Evolutionary conservation across 2,888 invertebrate species (phyloP).

Genomic region (Acleris literana): DNA sequence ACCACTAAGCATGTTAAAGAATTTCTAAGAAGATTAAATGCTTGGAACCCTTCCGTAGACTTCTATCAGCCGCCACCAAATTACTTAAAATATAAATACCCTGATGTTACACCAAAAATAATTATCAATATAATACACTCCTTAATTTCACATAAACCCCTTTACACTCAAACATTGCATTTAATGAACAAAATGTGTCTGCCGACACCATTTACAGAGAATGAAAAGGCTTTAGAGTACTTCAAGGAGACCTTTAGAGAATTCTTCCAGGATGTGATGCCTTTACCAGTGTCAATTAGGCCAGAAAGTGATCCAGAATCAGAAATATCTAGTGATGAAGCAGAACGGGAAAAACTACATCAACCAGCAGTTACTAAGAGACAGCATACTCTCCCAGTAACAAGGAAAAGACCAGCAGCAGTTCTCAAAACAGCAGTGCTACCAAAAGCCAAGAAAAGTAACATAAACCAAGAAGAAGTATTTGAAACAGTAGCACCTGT

Average conservation of each 20-base stretch:
- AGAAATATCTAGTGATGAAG: constrained; percentile 73
- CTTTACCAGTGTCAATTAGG: constrained; percentile 43
- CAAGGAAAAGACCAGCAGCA: constrained; percentile 59
- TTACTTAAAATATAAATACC: constrained; percentile 91
- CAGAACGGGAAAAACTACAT: constrained; percentile 49
- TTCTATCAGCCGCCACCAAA: constrained; percentile 90
- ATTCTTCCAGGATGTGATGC: constrained; percentile 57
- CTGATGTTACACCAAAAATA: constrained; percentile 88
- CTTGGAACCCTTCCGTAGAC: constrained; percentile 81
- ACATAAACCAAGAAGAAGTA: constrained; percentile 62
- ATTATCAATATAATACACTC: constrained; percentile 91
- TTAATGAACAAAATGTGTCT: constrained; percentile 98
- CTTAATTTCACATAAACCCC: constrained; percentile 89
- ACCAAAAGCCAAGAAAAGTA: constrained; percentile 58
- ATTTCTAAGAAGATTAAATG: constrained; percentile 72
- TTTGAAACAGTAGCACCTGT: constrained; percentile 67
- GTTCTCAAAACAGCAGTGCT: constrained; percentile 53
- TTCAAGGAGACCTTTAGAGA: constrained; percentile 67
- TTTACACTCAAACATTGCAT: constrained; percentile 94
- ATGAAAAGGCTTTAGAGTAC: constrained; percentile 56
- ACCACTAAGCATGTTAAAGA: constrained; percentile 79
- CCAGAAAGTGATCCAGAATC: constrained; percentile 70
- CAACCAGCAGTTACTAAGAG: constrained; percentile 60
- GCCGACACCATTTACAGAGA: constrained; percentile 90
- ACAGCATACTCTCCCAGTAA: constrained; percentile 65